Evolutionary conservation across 2,797 vertebrate species (phyloP), one percentile per base, ranked within the genome.

Genomic region (Pangasius mekongensis): DNA sequence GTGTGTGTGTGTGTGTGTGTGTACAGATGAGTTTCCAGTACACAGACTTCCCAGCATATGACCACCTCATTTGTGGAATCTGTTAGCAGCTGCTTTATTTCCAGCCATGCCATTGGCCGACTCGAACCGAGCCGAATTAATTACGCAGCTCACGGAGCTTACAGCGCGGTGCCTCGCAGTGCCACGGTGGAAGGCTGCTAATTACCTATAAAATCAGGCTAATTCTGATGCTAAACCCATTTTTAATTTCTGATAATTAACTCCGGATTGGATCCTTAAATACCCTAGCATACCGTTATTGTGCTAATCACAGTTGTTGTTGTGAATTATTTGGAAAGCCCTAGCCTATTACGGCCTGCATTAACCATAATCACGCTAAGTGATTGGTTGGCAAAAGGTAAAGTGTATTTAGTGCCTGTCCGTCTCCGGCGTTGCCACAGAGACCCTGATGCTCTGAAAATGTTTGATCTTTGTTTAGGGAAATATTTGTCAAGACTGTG

Each of bases 181-280:
- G 94, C 92, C 92, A 92, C 93, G 91, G 93, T 94, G 94, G 92
- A 90, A 92, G 90, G 93, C 93, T 87, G 94, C 95, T 97, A 97
- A 97, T 96, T 96, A 96, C 94, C 95, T 95, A 95, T 96, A 95
- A 96, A 96, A 96, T 96, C 95, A 95, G 95, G 95, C 95, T 96
- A 95, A 96, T 96, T 96, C 95, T 92, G 95, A 96, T 94, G 94
- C 95, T 96, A 96, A 96, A 96, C 95, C 95, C 94, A 94, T 95
- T 96, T 83, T 96, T 95, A 95, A 96, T 96, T 96, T 96, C 93
- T 95, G 93, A 94, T 96, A 96, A 96, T 96, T 95, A 96, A 96
- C 95, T 95, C 94, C 90, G 95, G 94, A 96, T 96, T 95, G 96
- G 95, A 95, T 96, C 93, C 95, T 96, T 95, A 94, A 96, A 96